Base-by-base conservation (phyloP, 2,797 vertebrate genomes). In the Coregonus suidteri region DNA sequence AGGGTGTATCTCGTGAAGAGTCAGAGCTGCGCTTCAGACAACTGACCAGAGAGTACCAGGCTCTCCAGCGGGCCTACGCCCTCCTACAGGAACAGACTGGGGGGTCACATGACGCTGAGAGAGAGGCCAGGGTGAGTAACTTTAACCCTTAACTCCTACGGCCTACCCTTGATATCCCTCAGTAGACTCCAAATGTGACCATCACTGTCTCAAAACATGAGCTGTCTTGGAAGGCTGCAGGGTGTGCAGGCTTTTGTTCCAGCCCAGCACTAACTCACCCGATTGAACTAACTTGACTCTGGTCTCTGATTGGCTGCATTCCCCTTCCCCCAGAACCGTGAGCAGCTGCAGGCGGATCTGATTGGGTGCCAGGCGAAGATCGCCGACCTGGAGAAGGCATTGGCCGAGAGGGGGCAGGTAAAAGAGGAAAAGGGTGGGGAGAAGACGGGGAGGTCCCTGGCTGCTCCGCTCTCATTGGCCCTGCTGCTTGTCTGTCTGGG, bases 1-100 rank as follows among this genome's bases (percentile, higher is more conserved):
- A 98, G 97, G 93, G 75, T 15, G 91, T 97, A 0, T 95, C 94
- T 77, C 94, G 96, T n/a, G 98, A 99, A 85, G 98, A 99, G 92
- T 96, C 98, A 0, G 98, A 99, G 88, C 93, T 99, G 82, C 93
- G 97, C 75, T 99, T 99, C 88, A 97, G 98, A 81, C 98, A 99
- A 93, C 94, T 99, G 84, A 99, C 98, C 53, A 93, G 97, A 86
- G 98, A 99, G 83, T 99, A 99, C 89, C 98, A 99, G 89, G 98
- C 98, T 66, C 95, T 99, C 75, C 98, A 99, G 93, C 95, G 98
- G 66, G 98, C 98, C 0, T 99, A 99, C 0, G 98, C 98, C 1
- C 93, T 99, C 71, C 95, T 99, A 78, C 98, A 99, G 79, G 97
- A 99, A 70, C 97, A 98, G 94, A 95, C 96, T 0, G 96, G 96